phyloP scores from a whole-genome alignment of 2,113 vertebrate species.

The Haemorhous mexicanus region DNA sequence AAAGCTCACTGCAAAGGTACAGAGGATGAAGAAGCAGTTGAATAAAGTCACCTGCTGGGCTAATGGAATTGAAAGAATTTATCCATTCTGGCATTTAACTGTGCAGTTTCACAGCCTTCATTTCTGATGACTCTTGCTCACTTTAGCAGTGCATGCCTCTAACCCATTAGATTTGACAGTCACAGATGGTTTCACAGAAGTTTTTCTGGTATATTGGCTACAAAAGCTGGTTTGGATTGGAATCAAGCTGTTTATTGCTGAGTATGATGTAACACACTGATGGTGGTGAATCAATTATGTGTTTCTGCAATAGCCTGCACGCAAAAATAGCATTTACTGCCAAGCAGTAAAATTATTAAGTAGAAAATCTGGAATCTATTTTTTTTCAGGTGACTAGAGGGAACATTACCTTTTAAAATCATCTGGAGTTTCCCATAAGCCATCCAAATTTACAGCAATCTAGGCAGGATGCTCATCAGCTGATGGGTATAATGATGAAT shows the following conservation, averaged over 20 bases:
- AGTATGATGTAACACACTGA: conserved; percentile 41
- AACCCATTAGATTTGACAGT: conserved; percentile 39
- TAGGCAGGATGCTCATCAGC: not conserved
- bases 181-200: conserved; percentile 57
- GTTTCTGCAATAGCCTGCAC: conserved; percentile 29
- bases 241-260: conserved; percentile 49
- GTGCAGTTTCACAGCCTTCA: not conserved
- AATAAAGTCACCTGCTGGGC: not conserved
- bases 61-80: not conserved
- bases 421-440: conserved; percentile 32
- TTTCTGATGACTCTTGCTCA: not conserved
- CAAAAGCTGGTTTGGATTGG: conserved; percentile 48
- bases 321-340: conserved; percentile 41
- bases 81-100: not conserved
- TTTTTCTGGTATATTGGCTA: conserved; percentile 41
- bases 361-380: conserved; percentile 54
- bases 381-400: conserved; percentile 56
- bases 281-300: conserved; percentile 62
- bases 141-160: not conserved
- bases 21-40: not conserved
- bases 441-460: conserved; percentile 23
- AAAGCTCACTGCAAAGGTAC: not conserved
- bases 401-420: conserved; percentile 39
- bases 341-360: conserved; percentile 48
- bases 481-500: conserved; percentile 13